Evolutionary conservation across 2,113 vertebrate genomes (phyloP).

Genomic region (Pogonocichla stellata): DNA sequence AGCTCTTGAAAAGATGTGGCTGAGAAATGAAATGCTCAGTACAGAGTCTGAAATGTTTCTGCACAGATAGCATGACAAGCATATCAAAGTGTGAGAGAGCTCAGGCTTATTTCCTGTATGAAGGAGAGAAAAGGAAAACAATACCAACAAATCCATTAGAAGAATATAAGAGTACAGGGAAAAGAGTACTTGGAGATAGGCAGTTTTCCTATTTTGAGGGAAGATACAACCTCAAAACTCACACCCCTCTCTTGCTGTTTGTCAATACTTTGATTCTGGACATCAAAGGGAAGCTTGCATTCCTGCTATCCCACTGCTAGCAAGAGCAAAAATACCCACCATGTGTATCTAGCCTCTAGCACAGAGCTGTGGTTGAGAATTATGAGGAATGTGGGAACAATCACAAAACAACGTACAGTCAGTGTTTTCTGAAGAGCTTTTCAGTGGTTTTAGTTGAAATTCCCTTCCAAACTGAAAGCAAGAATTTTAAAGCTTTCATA

Average conservation of each 20-base stretch:
- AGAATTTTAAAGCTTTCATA: neutral
- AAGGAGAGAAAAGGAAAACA: neutral
- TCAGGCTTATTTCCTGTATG: neutral
- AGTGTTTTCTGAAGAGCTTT: conserved; percentile 9
- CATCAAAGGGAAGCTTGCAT: neutral
- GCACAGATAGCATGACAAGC: neutral
- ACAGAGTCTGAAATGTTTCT: neutral
- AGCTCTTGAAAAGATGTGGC: neutral
- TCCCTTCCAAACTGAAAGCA: neutral
- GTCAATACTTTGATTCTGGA: neutral
- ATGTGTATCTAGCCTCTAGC: neutral
- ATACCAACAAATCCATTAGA: neutral
- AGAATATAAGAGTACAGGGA: neutral
- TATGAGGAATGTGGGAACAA: neutral
- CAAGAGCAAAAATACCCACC: neutral
- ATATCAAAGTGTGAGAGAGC: neutral
- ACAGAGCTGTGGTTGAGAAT: neutral
- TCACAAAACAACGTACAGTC: neutral
- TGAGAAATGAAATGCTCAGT: neutral
- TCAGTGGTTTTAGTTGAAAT: neutral
- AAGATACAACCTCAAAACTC: neutral
- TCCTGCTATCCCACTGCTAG: neutral
- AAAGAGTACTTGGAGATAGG: neutral
- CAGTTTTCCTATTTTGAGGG: neutral
- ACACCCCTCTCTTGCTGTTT: neutral